Evolutionary conservation across 1,140 invertebrate genomes (phyloP), one percentile per base, ranked within the genome.

Genomic region (Melipona quadrifasciata): DNA sequence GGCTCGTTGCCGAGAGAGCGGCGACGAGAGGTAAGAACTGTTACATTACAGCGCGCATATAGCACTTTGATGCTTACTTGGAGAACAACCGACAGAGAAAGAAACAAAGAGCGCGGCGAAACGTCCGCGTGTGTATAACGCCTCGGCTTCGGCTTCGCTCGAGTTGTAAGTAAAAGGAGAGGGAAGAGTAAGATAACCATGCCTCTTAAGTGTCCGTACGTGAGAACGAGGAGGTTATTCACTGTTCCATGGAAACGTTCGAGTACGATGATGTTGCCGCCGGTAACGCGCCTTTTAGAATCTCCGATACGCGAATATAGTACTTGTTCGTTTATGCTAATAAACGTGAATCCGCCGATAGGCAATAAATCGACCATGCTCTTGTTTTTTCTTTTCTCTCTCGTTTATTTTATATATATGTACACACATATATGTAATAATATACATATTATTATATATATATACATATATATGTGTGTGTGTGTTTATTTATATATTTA

Each of bases 141-240:
- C 74, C 74, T 51, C 57, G 82, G 77, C 86, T 87, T 8, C 39
- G 39, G 39, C 39, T 47, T 47, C 39, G 39, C 39, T 47, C 39
- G 39, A 47, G 39, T 47, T 47, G 39, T 8, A 57, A 61, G 87
- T 85, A 80, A 87, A 84, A 87, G 86, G 74, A 57, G 71, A 39
- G 51, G 76, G 82, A 47, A 47, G 39, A 58, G 75, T 57, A 85
- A 58, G 53, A 72, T 74, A 84, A 80, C 47, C 58, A 78, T 74
- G 84, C 34, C 75, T 85, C 71, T 68, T 51, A 58, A 83, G 82
- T 61, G 58, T 47, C 27, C 31, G 75, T 75, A 77, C 67, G 83
- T 74, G 88, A 89, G 84, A 86, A 88, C 87, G 79, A 67, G 83
- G 76, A 85, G 86, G 86, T 90, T 89, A 87, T 89, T 90, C 88